Evolutionary conservation across 2,113 vertebrate genomes (phyloP).

Genomic region (Otus sunia): DNA sequence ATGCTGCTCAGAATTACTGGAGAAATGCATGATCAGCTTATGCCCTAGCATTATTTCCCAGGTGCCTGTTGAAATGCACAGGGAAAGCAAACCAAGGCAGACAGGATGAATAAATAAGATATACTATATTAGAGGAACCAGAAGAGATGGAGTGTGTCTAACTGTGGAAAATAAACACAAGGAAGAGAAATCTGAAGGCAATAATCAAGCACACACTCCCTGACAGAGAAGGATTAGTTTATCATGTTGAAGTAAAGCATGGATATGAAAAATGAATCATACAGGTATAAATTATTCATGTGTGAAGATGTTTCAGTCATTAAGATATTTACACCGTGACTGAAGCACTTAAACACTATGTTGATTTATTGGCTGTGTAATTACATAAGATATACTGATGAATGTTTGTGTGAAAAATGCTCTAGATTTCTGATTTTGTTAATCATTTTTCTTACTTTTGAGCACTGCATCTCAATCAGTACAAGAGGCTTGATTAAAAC

Average conservation of each 20-base stretch:
- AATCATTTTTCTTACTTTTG: slow-evolving; percentile 66
- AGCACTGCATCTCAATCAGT: slow-evolving; percentile 70
- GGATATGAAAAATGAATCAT: slow-evolving; percentile 73
- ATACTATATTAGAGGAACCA: slow-evolving; percentile 40
- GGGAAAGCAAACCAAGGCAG: slow-evolving; percentile 32
- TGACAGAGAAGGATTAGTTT: slow-evolving; percentile 71
- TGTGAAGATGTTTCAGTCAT: slow-evolving; percentile 74
- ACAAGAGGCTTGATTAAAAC: slow-evolving; percentile 63
- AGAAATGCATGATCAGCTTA: slow-evolving; percentile 6
- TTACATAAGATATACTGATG: slow-evolving; percentile 73
- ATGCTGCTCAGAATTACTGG: neutral
- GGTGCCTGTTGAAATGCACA: slow-evolving; percentile 30
- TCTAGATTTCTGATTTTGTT: slow-evolving; percentile 72
- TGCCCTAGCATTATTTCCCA: slow-evolving; percentile 24
- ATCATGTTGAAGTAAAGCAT: slow-evolving; percentile 60
- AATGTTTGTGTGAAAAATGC: slow-evolving; percentile 64
- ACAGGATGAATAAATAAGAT: slow-evolving; percentile 26
- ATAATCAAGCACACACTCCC: slow-evolving; percentile 51
- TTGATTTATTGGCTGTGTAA: slow-evolving; percentile 76
- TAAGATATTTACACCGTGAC: slow-evolving; percentile 75
- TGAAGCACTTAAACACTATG: slow-evolving; percentile 59
- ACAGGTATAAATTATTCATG: slow-evolving; percentile 80
- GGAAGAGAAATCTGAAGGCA: slow-evolving; percentile 56
- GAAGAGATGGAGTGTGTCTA: slow-evolving; percentile 55
- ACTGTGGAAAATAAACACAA: slow-evolving; percentile 64